Evolutionary conservation across 2,113 vertebrate genomes (phyloP), one percentile per base, ranked within the genome.

Genomic region (Prochilodus magdalenae): DNA sequence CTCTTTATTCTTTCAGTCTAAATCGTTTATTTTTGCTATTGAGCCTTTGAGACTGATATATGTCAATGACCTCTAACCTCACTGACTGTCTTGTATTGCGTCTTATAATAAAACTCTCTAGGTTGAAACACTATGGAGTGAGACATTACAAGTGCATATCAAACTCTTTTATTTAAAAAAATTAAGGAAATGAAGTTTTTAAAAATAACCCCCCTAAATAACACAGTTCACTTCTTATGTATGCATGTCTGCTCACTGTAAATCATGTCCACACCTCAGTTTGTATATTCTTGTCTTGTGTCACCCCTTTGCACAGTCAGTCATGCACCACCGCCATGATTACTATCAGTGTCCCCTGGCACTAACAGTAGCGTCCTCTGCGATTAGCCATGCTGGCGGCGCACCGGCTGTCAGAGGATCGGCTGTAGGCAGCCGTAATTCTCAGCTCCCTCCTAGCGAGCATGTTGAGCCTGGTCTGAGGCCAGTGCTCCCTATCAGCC

Each of bases 381-480:
- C 70, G 47, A 76, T 60, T 76, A 76, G 75, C 60, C 63, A 29
- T 51, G 76, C 53, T 69, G 36, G 57, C 24, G 57, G 57, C 5
- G 20, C 18, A 1, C 53, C 22, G 53, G 53, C 53, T 55, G 53
- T 20, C 22, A 20, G 2, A 55, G 20, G 16, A 22, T 55, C 53
- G 5, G 53, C 20, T 22, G 20, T 55, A 55, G 53, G 53, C 20
- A 55, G 53, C 2, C 3, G 18, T 7, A 55, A 55, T 26, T 80
- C 70, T 80, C 79, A 80, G 70, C 59, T 63, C 69, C 73, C 70
- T 73, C 40, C 73, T 70, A 80, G 70, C 11, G 6, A 24, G n/a
- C 22, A 22, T 12, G n/a, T 60, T 7, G n/a, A 26, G n/a, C 11
- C n/a, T 60, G 57, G 12, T n/a, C 57, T 55, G 13, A 55, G 20